Conservation (phyloP, 2,888 invertebrate species). For the Cabera pusaria region DNA sequence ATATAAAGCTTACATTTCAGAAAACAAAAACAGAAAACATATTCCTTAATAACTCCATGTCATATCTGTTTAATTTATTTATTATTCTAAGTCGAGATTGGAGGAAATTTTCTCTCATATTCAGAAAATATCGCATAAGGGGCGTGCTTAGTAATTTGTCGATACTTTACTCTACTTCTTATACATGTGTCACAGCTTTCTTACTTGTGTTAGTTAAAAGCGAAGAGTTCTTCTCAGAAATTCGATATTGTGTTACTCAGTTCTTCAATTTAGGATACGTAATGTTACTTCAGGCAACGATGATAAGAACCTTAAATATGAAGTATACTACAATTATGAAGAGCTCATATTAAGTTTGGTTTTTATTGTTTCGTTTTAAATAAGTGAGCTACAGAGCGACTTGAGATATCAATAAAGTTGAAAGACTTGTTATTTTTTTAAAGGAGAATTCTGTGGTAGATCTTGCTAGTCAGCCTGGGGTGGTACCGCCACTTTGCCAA, state of each 20-base stretch:
- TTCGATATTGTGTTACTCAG: slow-evolving; percentile 28
- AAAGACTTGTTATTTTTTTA: no score
- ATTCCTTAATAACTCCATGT: background rate
- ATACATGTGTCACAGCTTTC: slow-evolving; percentile 14
- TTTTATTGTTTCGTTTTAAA: no score
- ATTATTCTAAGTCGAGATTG: slow-evolving; percentile 33
- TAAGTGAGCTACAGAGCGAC: no score
- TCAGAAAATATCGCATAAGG: slow-evolving; percentile 52
- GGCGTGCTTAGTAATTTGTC: slow-evolving; percentile 56
- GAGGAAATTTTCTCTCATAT: slow-evolving; percentile 56
- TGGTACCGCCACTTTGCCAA: no score
- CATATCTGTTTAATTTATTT: slow-evolving; percentile 22
- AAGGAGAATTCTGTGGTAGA: no score
- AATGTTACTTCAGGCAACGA: slow-evolving; percentile 14
- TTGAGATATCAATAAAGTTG: no score
- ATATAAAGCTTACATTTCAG: no score
- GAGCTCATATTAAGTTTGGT: no score
- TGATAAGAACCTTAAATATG: no score
- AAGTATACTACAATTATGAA: no score
- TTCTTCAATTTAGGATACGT: slow-evolving; percentile 29
- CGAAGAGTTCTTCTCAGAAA: slow-evolving; percentile 24
- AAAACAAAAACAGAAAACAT: no score
- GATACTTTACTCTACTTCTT: slow-evolving; percentile 40
- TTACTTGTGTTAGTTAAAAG: slow-evolving; percentile 10
- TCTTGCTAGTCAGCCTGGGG: no score